phyloP scores from a whole-genome alignment of 2,888 invertebrate species.

The Aphidoletes aphidimyza region DNA sequence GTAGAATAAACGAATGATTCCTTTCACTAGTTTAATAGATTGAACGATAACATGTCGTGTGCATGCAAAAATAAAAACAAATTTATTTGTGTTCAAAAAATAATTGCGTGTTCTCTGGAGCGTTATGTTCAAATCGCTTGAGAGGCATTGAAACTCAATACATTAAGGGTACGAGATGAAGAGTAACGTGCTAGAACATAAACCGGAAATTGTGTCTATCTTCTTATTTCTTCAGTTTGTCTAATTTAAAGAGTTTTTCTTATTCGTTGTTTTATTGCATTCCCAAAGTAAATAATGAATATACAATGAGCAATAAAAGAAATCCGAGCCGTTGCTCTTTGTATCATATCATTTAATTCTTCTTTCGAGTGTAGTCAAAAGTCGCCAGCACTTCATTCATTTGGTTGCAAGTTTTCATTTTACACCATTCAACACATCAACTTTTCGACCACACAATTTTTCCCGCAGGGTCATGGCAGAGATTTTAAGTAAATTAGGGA shows the following conservation, averaged over 20 bases:
- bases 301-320: slow-evolving; percentile 37
- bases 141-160: slow-evolving; percentile 24
- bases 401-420: background rate
- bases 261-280: background rate
- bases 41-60: too few species aligned
- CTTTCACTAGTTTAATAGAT: too few species aligned
- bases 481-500: slow-evolving; percentile 28
- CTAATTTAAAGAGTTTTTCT: too few species aligned
- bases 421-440: slow-evolving; percentile 39
- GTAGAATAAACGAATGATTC: too few species aligned
- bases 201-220: background rate
- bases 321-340: background rate
- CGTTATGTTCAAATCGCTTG: background rate
- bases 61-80: too few species aligned
- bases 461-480: background rate
- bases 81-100: slow-evolving; percentile 39
- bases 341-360: background rate
- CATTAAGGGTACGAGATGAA: background rate
- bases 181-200: background rate
- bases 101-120: too few species aligned
- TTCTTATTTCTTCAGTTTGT: too few species aligned
- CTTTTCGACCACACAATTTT: slow-evolving; percentile 35
- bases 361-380: background rate
- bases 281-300: background rate
- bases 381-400: background rate